These are phyloP conservation scores for Trematocara marginatum DNA, from an alignment of 2,113 vertebrate species.

Conservation along the genomic window DNA sequence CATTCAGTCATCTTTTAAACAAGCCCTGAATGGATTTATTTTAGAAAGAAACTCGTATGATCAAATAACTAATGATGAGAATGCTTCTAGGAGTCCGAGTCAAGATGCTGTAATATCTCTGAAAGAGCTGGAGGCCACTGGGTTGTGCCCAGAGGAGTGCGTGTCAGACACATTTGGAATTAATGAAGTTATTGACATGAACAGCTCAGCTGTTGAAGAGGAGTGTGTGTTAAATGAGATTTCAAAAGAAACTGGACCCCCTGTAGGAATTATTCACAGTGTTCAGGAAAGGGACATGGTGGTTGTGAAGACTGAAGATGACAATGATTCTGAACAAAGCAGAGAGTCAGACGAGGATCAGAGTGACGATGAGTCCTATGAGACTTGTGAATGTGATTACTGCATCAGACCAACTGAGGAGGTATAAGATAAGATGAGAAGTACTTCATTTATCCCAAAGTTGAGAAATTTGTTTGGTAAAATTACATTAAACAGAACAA, in stretches of 20 bases:
- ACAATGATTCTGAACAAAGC: not conserved
- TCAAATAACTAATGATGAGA: not conserved
- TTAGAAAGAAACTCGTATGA: not conserved
- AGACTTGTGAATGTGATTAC: conserved; percentile 70
- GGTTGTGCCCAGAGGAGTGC: not conserved
- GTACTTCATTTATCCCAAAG: not conserved
- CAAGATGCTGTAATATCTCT: not conserved
- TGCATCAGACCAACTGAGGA: conserved; percentile 63
- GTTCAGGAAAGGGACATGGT: not conserved
- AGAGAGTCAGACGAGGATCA: conserved; percentile 60
- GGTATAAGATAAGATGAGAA: conserved; percentile 29
- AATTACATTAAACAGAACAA: not conserved
- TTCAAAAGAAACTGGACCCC: not conserved
- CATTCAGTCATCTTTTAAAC: conserved; percentile 10
- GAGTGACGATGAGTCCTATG: conserved; percentile 57
- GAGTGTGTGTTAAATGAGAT: not conserved
- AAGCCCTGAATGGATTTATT: not conserved
- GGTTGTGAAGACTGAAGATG: not conserved
- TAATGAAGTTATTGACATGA: not conserved
- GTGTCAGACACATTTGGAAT: not conserved
- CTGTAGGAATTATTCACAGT: conserved; percentile 55
- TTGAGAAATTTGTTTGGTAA: not conserved
- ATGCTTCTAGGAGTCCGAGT: not conserved
- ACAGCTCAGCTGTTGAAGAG: not conserved
- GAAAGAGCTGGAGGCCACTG: not conserved